These are phyloP conservation scores for Callopanchax toddi DNA, from an alignment of 2,113 vertebrate genomes.

Conservation along the genomic window DNA sequence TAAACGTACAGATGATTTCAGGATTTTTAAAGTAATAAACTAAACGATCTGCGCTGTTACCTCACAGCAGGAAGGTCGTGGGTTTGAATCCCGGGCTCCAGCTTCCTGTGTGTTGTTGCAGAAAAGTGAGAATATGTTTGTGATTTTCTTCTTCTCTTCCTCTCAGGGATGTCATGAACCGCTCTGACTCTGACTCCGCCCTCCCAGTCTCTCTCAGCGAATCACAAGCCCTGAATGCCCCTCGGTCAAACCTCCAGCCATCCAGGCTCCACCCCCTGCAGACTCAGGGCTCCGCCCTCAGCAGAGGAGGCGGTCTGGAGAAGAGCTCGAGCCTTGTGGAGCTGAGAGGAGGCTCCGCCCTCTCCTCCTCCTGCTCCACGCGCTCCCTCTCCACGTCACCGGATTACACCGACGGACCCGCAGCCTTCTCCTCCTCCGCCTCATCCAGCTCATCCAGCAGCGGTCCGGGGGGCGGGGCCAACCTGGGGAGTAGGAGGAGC, in stretches of 20 bases:
- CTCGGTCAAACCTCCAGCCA: conserved; percentile 68
- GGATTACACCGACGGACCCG: conserved; percentile 72
- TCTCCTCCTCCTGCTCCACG: conserved; percentile 79
- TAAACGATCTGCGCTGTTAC: no score
- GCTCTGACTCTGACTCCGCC: conserved; percentile 91
- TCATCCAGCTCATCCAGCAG: conserved; percentile 42
- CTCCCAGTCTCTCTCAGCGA: conserved; percentile 84
- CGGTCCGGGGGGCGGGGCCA: conserved; percentile 76
- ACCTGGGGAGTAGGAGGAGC: conserved; percentile 82
- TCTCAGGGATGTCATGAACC: conserved; percentile 85
- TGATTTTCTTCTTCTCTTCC: conserved; percentile 5
- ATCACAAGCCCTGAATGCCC: conserved; percentile 60
- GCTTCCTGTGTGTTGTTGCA: no score
- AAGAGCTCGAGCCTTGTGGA: conserved; percentile 90
- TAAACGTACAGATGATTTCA: no score
- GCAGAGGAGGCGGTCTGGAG: conserved; percentile 79
- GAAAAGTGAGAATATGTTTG: no score
- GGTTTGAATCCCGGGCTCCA: no score
- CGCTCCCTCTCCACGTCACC: conserved; percentile 84
- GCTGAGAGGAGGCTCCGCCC: conserved; percentile 75
- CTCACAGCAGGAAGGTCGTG: no score
- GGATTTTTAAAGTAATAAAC: neutral
- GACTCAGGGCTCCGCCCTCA: conserved; percentile 39
- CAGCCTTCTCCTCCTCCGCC: conserved; percentile 5
- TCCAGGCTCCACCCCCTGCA: conserved; percentile 66